Evolutionary conservation across 1,140 invertebrate species (phyloP), one percentile per base, ranked within the genome.

Genomic region (Cecropterus lyciades): DNA sequence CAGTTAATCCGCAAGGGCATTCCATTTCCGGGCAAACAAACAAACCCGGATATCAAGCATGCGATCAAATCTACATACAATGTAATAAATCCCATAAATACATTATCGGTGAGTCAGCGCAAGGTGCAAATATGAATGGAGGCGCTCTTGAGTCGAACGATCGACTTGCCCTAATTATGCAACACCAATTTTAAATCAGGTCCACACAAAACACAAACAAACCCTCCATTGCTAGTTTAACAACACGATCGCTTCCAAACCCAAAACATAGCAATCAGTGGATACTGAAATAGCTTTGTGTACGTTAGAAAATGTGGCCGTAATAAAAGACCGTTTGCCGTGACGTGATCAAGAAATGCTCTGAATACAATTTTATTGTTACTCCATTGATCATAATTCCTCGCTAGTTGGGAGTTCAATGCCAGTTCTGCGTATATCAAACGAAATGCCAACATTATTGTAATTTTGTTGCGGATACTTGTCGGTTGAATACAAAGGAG

Each of bases 331-430:
- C 16, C 46, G 46, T 30, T 52, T 16, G 37, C 10, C 10, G 48
- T 68, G 70, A 72, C 70, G 70, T 67, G 62, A 59, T 45, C 14
- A 14, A 15, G 43, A 56, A 62, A 51, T 67, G 52, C 46, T 48
- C 5, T 51, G 56, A 55, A 33, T 30, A 15, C 10, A 37, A 24
- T 66, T 75, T 77, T 77, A 77, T 75, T 48, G 65, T 51, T 49
- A 33, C 67, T 77, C 74, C 67, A 75, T 77, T 75, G 70, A 68
- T 62, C 70, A 70, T 75, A 68, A 60, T 65, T 46, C 69, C 67
- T 75, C 33, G 48, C 69, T 65, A 24, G 64, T 74, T 74, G 67
- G 49, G 69, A 57, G 64, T 70, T 67, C 69, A 70, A 67, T 63
- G 69, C 57, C 59, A 67, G 57, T 57, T 56, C 64, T 27, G 59